phyloP scores from a whole-genome alignment of 2,113 vertebrate genomes.

The Lipotes vexillifer region DNA sequence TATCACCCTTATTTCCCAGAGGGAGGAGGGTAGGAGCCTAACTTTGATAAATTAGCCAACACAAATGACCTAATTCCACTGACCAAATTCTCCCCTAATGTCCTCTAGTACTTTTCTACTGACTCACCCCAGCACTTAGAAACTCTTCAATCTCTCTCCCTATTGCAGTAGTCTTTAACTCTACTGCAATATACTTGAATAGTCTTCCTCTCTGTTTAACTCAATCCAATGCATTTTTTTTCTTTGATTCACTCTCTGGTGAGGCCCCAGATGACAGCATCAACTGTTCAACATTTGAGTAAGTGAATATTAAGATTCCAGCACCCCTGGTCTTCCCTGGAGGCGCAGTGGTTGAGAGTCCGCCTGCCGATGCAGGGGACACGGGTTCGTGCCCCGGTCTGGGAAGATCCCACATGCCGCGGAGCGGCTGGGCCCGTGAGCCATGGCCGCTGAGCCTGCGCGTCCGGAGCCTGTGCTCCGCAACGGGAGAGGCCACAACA shows the following conservation, averaged over 20 bases:
- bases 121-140: neutral
- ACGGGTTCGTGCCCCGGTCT: too few species aligned
- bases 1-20: neutral
- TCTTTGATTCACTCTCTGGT: neutral
- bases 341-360: too few species aligned
- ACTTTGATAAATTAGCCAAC: neutral
- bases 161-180: neutral
- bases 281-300: neutral
- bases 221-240: neutral
- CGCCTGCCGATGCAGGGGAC: too few species aligned
- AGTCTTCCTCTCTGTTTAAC: neutral
- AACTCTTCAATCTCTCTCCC: neutral
- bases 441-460: too few species aligned
- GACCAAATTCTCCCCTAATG: neutral
- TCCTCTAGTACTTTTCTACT: neutral
- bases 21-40: neutral
- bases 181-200: neutral
- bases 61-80: neutral
- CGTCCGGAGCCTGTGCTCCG: too few species aligned
- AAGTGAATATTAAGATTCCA: neutral
- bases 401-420: too few species aligned
- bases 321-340: too few species aligned
- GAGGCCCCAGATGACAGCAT: neutral
- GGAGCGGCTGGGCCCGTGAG: too few species aligned
- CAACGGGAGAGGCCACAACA: too few species aligned